These are phyloP conservation scores for Pygoscelis adeliae DNA, from an alignment of 2,113 vertebrate genomes.

Conservation along the genomic window DNA sequence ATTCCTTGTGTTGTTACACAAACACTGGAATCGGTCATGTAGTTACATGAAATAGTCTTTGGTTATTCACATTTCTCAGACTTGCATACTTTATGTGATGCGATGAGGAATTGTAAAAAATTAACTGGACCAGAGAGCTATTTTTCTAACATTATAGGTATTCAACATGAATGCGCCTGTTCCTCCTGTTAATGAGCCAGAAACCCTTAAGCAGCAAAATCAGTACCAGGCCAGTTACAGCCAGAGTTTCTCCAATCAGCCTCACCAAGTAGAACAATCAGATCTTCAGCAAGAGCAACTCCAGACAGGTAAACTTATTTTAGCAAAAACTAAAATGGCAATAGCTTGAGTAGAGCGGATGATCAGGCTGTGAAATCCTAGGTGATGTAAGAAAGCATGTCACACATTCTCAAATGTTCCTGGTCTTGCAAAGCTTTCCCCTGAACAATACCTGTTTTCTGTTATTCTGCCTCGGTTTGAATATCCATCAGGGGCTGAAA, in stretches of 20 bases:
- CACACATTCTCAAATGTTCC: not conserved
- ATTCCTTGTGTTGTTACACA: not conserved
- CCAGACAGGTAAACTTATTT: conserved; percentile 85
- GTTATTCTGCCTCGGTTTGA: not conserved
- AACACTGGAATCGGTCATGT: not conserved
- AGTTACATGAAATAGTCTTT: not conserved
- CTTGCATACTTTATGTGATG: not conserved
- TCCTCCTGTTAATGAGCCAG: conserved; percentile 89
- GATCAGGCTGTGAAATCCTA: not conserved
- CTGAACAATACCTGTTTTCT: not conserved
- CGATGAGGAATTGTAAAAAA: not conserved
- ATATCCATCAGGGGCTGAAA: not conserved
- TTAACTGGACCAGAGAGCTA: not conserved
- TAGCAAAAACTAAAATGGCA: not conserved
- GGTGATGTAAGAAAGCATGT: not conserved
- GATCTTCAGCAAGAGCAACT: conserved; percentile 93
- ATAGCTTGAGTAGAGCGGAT: not conserved
- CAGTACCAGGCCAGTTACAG: conserved; percentile 91
- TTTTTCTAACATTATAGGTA: conserved; percentile 77
- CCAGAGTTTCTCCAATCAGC: conserved; percentile 88
- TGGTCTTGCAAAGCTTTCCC: not conserved
- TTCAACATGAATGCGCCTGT: conserved; percentile 97
- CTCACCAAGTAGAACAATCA: conserved; percentile 87
- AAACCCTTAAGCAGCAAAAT: conserved; percentile 88
- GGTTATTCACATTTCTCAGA: not conserved